Evolutionary conservation across 2,888 invertebrate species (phyloP), one percentile per base, ranked within the genome.

Genomic region (Drosophila nr. medialis): DNA sequence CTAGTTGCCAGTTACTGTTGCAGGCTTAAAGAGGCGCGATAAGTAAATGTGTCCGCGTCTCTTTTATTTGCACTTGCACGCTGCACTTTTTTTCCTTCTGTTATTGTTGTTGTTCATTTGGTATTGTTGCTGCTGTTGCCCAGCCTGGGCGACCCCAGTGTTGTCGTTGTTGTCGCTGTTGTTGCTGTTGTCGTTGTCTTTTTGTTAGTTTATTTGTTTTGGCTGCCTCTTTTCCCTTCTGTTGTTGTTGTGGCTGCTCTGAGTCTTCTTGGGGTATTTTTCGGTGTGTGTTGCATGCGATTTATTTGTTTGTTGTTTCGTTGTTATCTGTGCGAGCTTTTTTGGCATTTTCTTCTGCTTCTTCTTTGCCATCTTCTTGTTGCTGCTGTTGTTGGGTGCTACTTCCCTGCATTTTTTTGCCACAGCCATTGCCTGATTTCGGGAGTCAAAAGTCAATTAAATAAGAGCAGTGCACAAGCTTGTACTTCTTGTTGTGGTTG

Each of bases 361-460:
- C 56, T 63, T 13, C 27, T 38, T 40, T 51, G 34, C 63, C 53
- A 45, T 54, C 48, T 54, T 49, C 29, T 63, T 54, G 65, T 60
- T 50, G 51, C 48, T 61, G 56, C 42, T 58, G 38, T 68, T 56
- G 55, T 56, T 66, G 65, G 48, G 53, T 77, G 64, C 64, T 62
- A 64, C 32, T 73, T 81, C 68, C 48, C 59, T 82, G 75, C 70
- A 69, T 64, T 76, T 71, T 71, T 79, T 75, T 81, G 64, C 45
- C 24, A 45, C 71, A 72, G 81, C 56, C 76, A 76, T 80, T 71
- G 83, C 72, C 76, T 77, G 81, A 78, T 89, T 86, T 85, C 85
- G 84, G 87, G 89, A 91, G 91, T 91, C 91, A 91, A 91, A 91
- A 91, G 91, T 91, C 91, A 91, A 91, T 91, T 91, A 91, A 91